Evolutionary conservation across 2,113 vertebrate genomes (phyloP).

Genomic region (Rutilus rutilus): DNA sequence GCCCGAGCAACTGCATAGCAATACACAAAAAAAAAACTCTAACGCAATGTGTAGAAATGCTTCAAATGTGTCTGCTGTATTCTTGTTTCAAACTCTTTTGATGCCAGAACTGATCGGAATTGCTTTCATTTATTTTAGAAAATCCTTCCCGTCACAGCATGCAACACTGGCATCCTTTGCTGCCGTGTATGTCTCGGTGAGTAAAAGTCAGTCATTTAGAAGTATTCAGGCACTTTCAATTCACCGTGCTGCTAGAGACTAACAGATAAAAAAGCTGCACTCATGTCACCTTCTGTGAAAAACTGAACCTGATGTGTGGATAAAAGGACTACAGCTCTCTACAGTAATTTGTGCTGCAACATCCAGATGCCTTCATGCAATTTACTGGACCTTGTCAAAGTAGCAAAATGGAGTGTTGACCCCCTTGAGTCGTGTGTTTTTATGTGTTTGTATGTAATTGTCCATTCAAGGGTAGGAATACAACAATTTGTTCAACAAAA

Average conservation of each 20-base stretch:
- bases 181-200: constrained; percentile 96
- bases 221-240: not conserved
- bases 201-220: constrained; percentile 64
- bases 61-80: not conserved
- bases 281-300: not conserved
- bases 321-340: constrained; percentile 9
- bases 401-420: not conserved
- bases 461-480: not conserved
- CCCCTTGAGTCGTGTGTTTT: not conserved
- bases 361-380: not conserved
- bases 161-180: constrained; percentile 96
- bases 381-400: constrained; percentile 7
- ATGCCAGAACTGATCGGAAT: not conserved
- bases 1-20: not conserved
- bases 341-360: constrained; percentile 11
- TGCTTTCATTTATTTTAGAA: constrained; percentile 83
- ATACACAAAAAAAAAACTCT: not conserved
- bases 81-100: not conserved
- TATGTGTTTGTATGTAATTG: not conserved
- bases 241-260: constrained; percentile 8
- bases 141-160: constrained; percentile 97
- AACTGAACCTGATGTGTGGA: constrained; percentile 25
- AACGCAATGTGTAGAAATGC: too few relatives aligned
- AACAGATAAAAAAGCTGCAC: not conserved
- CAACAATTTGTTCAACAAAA: not conserved